phyloP scores from a whole-genome alignment of 2,113 vertebrate species.

The Sylvietta virens region DNA sequence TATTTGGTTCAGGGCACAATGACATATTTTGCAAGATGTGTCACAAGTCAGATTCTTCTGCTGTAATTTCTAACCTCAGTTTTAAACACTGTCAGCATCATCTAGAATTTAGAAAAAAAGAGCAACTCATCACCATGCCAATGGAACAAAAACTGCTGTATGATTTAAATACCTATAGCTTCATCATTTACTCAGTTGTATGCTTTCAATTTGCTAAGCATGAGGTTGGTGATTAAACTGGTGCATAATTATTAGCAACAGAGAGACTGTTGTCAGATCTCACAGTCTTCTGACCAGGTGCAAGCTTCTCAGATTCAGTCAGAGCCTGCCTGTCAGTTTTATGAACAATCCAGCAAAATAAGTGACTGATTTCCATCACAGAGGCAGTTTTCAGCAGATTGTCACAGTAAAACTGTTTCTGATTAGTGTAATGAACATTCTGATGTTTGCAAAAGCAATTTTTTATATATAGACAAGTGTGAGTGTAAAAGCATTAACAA shows the following conservation, averaged over 20 bases:
- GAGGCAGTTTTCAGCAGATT: conserved; percentile 70
- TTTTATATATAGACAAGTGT: conserved; percentile 45
- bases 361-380: conserved; percentile 75
- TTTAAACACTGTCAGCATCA: conserved; percentile 72
- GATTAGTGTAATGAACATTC: conserved; percentile 71
- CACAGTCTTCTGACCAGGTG: conserved; percentile 80
- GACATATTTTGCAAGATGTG: conserved; percentile 52
- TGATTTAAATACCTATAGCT: conserved; percentile 82
- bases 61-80: conserved; percentile 69
- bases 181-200: conserved; percentile 70
- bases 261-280: conserved; percentile 69
- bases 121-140: conserved; percentile 73
- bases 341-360: conserved; percentile 74
- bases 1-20: conserved; percentile 53
- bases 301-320: conserved; percentile 65
- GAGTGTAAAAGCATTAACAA: conserved; percentile 5
- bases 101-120: conserved; percentile 59
- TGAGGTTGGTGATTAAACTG: conserved; percentile 77
- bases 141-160: conserved; percentile 66
- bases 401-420: conserved; percentile 66
- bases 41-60: conserved; percentile 64
- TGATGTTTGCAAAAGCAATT: conserved; percentile 51
- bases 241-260: conserved; percentile 76
- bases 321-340: conserved; percentile 70
- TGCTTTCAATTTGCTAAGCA: conserved; percentile 72